phyloP scores from a whole-genome alignment of 2,888 invertebrate genomes.

The Linnaemya tessellans region DNA sequence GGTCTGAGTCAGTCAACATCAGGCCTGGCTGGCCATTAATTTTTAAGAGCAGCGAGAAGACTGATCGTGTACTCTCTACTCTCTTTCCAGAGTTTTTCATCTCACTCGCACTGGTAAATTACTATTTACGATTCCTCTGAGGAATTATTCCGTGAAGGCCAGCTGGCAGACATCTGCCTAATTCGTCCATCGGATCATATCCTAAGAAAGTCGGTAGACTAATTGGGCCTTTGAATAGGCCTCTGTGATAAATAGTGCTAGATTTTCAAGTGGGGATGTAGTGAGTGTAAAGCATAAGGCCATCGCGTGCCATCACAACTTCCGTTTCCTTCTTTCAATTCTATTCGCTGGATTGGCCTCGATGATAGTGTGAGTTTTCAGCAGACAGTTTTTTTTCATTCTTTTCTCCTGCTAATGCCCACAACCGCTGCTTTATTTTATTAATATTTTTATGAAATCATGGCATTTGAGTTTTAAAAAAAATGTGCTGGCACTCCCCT shows the following conservation, averaged over 20 bases:
- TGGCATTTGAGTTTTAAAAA: slow-evolving; percentile 1
- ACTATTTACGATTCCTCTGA: too few relatives aligned
- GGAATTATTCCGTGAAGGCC: too few relatives aligned
- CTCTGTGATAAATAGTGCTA: not conserved
- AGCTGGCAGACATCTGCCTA: too few relatives aligned
- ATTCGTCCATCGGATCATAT: too few relatives aligned
- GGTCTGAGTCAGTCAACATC: too few relatives aligned
- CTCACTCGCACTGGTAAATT: too few relatives aligned
- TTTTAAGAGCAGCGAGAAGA: too few relatives aligned
- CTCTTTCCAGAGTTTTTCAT: too few relatives aligned
- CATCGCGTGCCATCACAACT: slow-evolving; percentile 1
- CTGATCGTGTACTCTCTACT: too few relatives aligned
- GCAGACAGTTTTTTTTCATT: not conserved
- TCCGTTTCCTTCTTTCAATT: not conserved
- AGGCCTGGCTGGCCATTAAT: too few relatives aligned
- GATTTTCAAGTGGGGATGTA: too few relatives aligned
- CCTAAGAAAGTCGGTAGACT: too few relatives aligned
- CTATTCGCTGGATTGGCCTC: not conserved
- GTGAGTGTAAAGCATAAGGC: slow-evolving; percentile 20
- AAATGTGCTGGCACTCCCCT: not conserved
- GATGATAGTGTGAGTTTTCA: not conserved
- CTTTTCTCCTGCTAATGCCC: not conserved
- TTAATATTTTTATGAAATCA: not conserved
- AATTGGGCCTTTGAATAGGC: not conserved
- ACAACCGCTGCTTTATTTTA: slow-evolving; percentile 5